Base-by-base conservation (phyloP, 2,888 invertebrate species). In the Chrysolina oricalcia region DNA sequence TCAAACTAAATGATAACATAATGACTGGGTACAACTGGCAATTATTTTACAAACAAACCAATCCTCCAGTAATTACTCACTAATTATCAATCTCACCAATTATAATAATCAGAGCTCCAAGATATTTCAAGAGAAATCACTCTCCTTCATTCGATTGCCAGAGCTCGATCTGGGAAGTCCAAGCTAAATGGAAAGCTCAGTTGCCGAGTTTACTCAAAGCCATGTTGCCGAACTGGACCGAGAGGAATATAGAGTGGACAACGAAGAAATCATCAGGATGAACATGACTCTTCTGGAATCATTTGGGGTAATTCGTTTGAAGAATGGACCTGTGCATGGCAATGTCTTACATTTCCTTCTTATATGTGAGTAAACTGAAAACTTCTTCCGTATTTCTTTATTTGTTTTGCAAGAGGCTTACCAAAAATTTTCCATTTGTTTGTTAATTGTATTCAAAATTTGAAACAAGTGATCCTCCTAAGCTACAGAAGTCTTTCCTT, bases 261-360 rank as follows among this genome's bases (percentile, higher is more conserved):
- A 74, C 40, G 72, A 70, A 70, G 75, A 76, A 72, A 78, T 78
- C 48, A 63, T 78, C 9, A 21, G 50, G 1, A 21, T 62, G n/a
- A 76, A 76, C 43, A 68, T 76, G 21, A 23, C 43, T 4, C 35
- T 74, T 46, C 21, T 76, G 27, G 50, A 74, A 46, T 48, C 35
- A 13, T n/a, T 75, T n/a, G 75, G 75, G 2, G 41, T 62, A 27
- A 68, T 66, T 27, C 35, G 17, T 27, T 72, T 68, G 1, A 50
- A 70, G 50, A 46, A 40, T 15, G 27, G n/a, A 68, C 43, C 10
- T n/a, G 15, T 21, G 6, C 10, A 19, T n/a, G 13, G 62, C 35
- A 4, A 53, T 35, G 48, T n/a, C 15, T 35, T 43, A 27, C 56
- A 59, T 35, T 23, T 62, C 43, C 13, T 62, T n/a, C 9, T 35